Conservation (phyloP, 2,888 invertebrate genomes). For the Xestia xanthographa region DNA sequence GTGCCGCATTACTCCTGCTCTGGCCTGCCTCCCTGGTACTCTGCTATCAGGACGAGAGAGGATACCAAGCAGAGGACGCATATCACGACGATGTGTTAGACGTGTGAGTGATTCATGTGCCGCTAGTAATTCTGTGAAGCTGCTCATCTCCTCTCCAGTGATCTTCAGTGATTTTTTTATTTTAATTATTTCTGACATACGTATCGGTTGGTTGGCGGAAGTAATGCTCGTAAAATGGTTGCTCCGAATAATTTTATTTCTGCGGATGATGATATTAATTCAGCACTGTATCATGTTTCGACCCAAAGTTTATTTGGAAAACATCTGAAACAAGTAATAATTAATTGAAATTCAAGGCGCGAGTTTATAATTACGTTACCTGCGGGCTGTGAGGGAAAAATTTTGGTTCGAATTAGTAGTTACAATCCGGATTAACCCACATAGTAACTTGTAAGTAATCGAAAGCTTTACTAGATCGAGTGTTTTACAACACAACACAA, state of each 20-base stretch:
- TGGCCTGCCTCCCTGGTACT: conserved; percentile 82
- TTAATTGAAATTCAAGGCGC: conserved; percentile 11
- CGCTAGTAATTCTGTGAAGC: conserved; percentile 57
- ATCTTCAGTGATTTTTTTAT: conserved; percentile 56
- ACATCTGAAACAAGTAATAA: conserved; percentile 20
- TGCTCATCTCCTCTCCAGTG: conserved; percentile 62
- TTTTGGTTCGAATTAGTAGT: background rate
- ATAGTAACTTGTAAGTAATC: background rate
- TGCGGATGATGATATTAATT: conserved; percentile 32
- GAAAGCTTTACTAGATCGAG: conserved; percentile 1
- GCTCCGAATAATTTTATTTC: conserved; percentile 53
- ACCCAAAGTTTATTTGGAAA: conserved; percentile 23
- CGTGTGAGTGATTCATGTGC: conserved; percentile 82
- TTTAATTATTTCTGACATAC: conserved; percentile 52
- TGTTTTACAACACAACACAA: conserved; percentile 13
- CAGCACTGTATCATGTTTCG: conserved; percentile 41
- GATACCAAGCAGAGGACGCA: conserved; percentile 84
- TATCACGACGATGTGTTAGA: conserved; percentile 85
- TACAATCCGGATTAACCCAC: conserved; percentile 1
- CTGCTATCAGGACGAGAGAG: conserved; percentile 79
- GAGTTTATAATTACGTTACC: conserved; percentile 21
- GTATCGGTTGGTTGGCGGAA: conserved; percentile 59
- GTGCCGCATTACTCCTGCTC: conserved; percentile 78
- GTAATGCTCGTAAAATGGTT: conserved; percentile 58
- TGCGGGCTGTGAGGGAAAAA: conserved; percentile 16